These are phyloP conservation scores for Lomographa bimaculata DNA, from an alignment of 2,888 invertebrate genomes.

Conservation along the genomic window DNA sequence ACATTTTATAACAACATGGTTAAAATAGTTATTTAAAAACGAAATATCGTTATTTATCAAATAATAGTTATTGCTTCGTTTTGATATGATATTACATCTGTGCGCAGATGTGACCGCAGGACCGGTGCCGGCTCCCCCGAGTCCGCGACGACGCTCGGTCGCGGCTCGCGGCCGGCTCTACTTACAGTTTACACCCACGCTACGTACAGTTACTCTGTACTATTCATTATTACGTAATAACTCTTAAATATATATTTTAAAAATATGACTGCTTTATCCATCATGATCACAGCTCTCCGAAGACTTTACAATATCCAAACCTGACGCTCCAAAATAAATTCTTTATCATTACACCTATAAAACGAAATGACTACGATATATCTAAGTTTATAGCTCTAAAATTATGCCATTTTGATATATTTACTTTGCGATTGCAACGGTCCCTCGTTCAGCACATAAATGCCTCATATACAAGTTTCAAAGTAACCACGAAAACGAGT, in stretches of 20 bases:
- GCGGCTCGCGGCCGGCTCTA: slow-evolving; percentile 12
- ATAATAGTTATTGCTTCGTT: slow-evolving; percentile 81
- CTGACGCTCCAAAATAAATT: slow-evolving; percentile 82
- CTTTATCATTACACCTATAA: slow-evolving; percentile 81
- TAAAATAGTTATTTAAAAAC: slow-evolving; percentile 79
- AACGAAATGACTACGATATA: slow-evolving; percentile 82
- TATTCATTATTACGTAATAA: slow-evolving; percentile 74
- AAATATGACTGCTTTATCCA: slow-evolving; percentile 83
- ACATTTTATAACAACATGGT: slow-evolving; percentile 80
- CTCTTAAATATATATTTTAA: slow-evolving; percentile 80
- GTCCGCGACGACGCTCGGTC: slow-evolving; percentile 14
- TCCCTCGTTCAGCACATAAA: slow-evolving; percentile 81
- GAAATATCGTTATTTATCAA: slow-evolving; percentile 74
- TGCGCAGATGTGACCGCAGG: slow-evolving; percentile 46
- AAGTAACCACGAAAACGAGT: slow-evolving; percentile 74
- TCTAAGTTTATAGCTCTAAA: slow-evolving; percentile 78
- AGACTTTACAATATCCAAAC: slow-evolving; percentile 79
- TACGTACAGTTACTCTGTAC: slow-evolving; percentile 55
- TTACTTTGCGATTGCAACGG: slow-evolving; percentile 83
- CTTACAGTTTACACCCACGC: slow-evolving; percentile 28
- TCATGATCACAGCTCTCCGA: slow-evolving; percentile 82
- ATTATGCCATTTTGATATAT: slow-evolving; percentile 83
- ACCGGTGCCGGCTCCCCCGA: slow-evolving; percentile 9
- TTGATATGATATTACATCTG: slow-evolving; percentile 77
- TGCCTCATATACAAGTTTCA: slow-evolving; percentile 79